These are phyloP conservation scores for Aleadryas rufinucha DNA, from an alignment of 2,113 vertebrate species.

Conservation along the genomic window DNA sequence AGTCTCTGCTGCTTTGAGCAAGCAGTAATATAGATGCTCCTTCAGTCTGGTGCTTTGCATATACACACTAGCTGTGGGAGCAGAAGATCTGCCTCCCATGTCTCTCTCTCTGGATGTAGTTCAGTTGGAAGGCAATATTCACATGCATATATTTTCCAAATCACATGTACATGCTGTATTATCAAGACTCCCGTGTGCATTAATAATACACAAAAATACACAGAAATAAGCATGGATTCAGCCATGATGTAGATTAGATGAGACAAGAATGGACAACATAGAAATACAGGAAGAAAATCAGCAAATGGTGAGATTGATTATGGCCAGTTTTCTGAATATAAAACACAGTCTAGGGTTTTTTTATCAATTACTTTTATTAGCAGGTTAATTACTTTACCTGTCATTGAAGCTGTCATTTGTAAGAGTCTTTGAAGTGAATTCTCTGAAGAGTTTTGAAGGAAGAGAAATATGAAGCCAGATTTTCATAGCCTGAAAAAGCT, in stretches of 20 bases:
- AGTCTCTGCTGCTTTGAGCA: conserved; percentile 33
- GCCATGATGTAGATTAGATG: not conserved
- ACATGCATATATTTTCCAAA: conserved; percentile 16
- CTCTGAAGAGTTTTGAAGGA: not conserved
- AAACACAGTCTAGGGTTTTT: not conserved
- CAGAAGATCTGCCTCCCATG: conserved; percentile 16
- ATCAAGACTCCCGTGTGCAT: not conserved
- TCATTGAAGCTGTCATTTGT: not conserved
- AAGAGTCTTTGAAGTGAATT: not conserved
- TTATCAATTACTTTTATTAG: not conserved
- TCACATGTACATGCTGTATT: not conserved
- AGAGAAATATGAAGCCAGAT: not conserved
- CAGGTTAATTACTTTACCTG: not conserved
- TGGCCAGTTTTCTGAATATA: not conserved
- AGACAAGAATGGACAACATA: not conserved
- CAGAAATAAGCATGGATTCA: not conserved
- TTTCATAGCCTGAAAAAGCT: not conserved
- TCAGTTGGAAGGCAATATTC: conserved; percentile 10
- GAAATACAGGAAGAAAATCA: not conserved
- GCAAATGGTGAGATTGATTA: not conserved
- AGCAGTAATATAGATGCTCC: conserved; percentile 31
- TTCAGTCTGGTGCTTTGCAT: conserved; percentile 28
- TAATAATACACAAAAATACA: conserved; percentile 10
- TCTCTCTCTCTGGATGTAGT: not conserved
- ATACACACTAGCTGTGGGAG: not conserved